Percentiles rank a stretch among this genome's conserved stretches.
phyloP scores from a whole-genome alignment of 2,113 vertebrate species.

The Vombatus ursinus region DNA sequence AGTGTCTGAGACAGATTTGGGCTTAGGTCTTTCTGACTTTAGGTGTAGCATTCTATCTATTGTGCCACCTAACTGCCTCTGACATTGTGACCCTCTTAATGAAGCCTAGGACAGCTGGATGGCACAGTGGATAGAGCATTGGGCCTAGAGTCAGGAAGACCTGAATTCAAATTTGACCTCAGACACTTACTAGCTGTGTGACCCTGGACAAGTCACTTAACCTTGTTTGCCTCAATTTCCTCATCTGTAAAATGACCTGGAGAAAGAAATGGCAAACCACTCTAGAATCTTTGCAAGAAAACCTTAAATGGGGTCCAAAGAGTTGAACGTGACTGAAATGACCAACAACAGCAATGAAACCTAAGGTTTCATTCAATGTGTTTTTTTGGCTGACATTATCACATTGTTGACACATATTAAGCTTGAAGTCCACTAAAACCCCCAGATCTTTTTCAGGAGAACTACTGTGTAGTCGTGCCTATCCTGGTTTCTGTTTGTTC shows the following conservation, averaged over 20 bases:
- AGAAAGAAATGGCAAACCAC: neutral
- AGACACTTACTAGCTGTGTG: too few species aligned
- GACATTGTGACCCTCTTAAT: neutral
- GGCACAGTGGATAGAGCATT: neutral
- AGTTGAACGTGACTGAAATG: neutral
- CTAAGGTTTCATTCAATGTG: neutral
- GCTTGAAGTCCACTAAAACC: neutral
- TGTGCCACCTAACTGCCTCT: neutral
- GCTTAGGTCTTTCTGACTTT: neutral
- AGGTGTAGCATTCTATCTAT: neutral
- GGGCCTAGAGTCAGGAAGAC: neutral
- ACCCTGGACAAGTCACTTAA: neutral
- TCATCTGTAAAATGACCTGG: neutral
- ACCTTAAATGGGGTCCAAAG: neutral
- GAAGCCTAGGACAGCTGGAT: neutral
- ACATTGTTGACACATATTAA: neutral
- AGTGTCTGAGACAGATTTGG: neutral
- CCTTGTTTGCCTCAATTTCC: neutral
- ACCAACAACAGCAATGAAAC: neutral
- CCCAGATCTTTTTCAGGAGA: neutral
- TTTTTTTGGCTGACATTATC: neutral
- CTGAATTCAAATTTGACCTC: too few species aligned
- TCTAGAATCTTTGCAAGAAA: neutral
- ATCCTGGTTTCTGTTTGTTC: neutral
- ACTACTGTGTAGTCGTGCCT: neutral